These are phyloP conservation scores for Hofmannophila pseudospretella DNA, from an alignment of 2,888 invertebrate genomes.

Conservation along the genomic window DNA sequence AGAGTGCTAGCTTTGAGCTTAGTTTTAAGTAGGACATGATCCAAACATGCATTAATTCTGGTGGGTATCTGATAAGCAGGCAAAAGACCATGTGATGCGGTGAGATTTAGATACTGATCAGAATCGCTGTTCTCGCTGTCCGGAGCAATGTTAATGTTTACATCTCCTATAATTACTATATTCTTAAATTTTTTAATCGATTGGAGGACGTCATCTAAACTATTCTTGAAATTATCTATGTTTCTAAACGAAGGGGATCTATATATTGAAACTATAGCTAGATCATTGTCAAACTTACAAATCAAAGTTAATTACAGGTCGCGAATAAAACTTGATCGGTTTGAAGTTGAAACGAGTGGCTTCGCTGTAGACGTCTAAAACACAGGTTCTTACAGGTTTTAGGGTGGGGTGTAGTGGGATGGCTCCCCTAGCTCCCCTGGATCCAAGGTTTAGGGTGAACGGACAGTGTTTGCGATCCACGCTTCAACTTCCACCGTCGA, in stretches of 20 bases:
- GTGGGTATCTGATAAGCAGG: background rate
- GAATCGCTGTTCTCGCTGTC: background rate
- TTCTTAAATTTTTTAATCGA: background rate
- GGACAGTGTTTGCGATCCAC: too few relatives aligned
- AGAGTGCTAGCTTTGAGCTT: background rate
- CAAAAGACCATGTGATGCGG: background rate
- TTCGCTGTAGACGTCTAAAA: too few relatives aligned
- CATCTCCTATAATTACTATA: background rate
- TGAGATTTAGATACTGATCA: background rate
- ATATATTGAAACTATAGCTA: background rate
- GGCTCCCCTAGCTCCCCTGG: too few relatives aligned
- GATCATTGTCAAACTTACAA: background rate
- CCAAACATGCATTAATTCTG: background rate
- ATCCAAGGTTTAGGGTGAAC: too few relatives aligned
- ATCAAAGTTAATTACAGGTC: too few relatives aligned
- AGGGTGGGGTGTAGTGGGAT: too few relatives aligned
- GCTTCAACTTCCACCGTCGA: too few relatives aligned
- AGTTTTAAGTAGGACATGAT: background rate
- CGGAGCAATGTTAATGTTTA: background rate
- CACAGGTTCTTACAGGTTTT: too few relatives aligned
- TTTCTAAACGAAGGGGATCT: slow-evolving; percentile 6
- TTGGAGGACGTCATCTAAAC: background rate
- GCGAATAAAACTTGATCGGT: too few relatives aligned
- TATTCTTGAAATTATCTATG: background rate
- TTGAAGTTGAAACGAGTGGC: too few relatives aligned